Conservation (phyloP, 2,888 invertebrate species). For the Pharmacophagus antenor region DNA sequence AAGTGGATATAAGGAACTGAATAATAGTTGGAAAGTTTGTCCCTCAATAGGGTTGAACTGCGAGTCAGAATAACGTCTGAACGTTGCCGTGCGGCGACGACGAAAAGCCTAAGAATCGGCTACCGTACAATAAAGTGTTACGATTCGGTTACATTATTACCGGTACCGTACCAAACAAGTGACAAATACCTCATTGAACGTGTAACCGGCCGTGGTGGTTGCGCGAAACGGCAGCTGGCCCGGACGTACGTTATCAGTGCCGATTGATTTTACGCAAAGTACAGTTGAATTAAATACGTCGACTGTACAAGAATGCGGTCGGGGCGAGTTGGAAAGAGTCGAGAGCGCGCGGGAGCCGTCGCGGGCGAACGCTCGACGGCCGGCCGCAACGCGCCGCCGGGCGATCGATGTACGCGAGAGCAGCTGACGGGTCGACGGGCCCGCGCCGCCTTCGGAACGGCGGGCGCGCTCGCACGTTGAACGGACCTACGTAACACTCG, state of each 20-base stretch:
- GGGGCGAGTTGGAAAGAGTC: constrained; percentile 32
- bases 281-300: constrained; percentile 24
- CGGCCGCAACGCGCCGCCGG: constrained; percentile 49
- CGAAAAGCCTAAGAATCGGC: too few species aligned
- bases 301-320: constrained; percentile 23
- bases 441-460: constrained; percentile 1
- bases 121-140: too few species aligned
- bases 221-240: constrained; percentile 19
- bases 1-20: too few species aligned
- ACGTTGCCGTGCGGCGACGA: too few species aligned
- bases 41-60: too few species aligned
- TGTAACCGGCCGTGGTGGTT: constrained; percentile 8
- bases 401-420: constrained; percentile 65
- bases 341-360: constrained; percentile 38
- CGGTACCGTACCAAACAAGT: background rate
- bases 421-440: constrained; percentile 43
- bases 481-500: background rate
- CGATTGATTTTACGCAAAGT: constrained; percentile 27
- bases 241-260: background rate
- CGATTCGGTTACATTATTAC: too few species aligned
- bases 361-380: constrained; percentile 70
- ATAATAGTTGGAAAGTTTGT: too few species aligned
- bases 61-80: too few species aligned
- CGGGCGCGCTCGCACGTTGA: background rate
- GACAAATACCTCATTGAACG: background rate